Conservation (phyloP, 2,888 invertebrate genomes). For the Leptopilina syphax region DNA sequence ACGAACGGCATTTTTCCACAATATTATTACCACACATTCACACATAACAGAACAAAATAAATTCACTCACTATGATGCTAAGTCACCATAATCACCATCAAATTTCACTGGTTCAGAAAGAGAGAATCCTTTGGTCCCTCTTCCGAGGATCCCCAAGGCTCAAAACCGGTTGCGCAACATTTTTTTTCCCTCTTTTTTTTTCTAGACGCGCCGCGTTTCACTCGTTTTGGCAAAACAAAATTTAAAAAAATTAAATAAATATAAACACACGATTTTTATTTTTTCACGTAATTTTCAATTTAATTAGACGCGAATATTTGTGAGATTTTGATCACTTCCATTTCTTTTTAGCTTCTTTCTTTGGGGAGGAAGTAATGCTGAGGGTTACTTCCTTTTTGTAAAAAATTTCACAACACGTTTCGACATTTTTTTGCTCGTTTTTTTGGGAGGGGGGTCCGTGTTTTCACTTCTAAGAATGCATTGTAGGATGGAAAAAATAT, state of each 20-base stretch:
- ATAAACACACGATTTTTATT: not conserved
- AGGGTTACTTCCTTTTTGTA: slow-evolving; percentile 39
- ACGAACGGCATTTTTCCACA: slow-evolving; percentile 87
- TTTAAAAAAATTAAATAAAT: not conserved
- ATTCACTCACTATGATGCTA: slow-evolving; percentile 20
- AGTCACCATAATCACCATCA: slow-evolving; percentile 20
- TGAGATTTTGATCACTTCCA: not conserved
- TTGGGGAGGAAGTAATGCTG: not conserved
- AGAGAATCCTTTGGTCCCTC: slow-evolving; percentile 9
- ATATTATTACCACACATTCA: slow-evolving; percentile 50
- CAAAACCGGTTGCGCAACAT: slow-evolving; percentile 17
- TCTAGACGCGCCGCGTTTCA: too few species aligned
- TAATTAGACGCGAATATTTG: not conserved
- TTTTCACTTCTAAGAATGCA: too few species aligned
- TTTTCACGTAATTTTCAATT: not conserved
- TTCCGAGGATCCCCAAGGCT: slow-evolving; percentile 18
- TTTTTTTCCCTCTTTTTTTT: not conserved
- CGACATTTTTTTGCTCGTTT: slow-evolving; percentile 48
- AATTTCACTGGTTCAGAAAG: slow-evolving; percentile 23
- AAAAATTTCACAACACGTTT: slow-evolving; percentile 37
- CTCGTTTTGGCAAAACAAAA: too few species aligned
- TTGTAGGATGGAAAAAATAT: not conserved
- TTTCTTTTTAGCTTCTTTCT: not conserved
- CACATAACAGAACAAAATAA: slow-evolving; percentile 50
- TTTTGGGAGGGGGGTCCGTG: not conserved